Percentiles rank a stretch among this genome's conserved stretches.
Conservation (phyloP, 2,888 invertebrate genomes). For the Argyra leucocephala region DNA sequence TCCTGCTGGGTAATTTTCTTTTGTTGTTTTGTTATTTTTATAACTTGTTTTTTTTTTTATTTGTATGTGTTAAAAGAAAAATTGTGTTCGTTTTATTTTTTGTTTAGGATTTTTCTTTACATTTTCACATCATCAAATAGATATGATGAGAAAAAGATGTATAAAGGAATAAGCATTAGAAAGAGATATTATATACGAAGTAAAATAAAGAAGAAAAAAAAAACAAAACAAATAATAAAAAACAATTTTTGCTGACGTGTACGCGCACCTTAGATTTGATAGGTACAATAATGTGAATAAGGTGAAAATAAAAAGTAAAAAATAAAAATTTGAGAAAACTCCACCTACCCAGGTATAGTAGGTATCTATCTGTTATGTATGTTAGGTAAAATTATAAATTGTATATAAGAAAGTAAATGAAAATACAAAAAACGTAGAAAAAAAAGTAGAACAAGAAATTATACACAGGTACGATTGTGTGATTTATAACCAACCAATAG, state of each 20-base stretch:
- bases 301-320: not conserved
- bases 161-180: not conserved
- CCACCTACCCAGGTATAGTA: not conserved
- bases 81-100: too few species aligned
- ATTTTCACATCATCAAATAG: not conserved
- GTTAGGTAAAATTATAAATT: not conserved
- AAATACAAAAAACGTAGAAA: not conserved
- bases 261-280: constrained; percentile 11
- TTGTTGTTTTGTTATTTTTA: too few species aligned
- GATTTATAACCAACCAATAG: not conserved
- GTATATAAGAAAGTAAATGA: too few species aligned
- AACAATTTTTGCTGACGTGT: not conserved
- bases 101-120: not conserved
- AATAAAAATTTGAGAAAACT: not conserved
- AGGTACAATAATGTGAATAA: not conserved
- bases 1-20: not conserved
- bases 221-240: not conserved
- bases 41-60: not conserved
- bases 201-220: not conserved
- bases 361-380: not conserved
- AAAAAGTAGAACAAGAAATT: not conserved
- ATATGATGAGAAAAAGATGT: not conserved
- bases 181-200: not conserved
- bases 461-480: not conserved
- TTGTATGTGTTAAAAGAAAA: not conserved